Evolutionary conservation across 2,113 vertebrate species (phyloP).

Genomic region (Oriolus oriolus): DNA sequence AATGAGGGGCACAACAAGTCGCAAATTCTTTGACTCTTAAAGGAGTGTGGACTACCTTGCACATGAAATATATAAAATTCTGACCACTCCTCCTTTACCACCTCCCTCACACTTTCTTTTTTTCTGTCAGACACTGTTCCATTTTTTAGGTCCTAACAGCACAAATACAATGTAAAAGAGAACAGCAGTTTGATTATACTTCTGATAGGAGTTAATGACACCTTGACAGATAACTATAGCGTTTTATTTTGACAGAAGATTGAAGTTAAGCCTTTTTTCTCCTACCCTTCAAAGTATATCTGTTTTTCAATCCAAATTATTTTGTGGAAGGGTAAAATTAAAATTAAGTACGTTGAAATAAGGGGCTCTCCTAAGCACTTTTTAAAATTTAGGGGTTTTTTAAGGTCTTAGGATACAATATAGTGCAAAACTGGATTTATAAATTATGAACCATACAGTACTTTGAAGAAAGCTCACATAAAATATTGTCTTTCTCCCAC

Average conservation of each 20-base stretch:
- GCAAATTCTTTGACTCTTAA: not conserved
- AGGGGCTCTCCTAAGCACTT: not conserved
- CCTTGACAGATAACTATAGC: not conserved
- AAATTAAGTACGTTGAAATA: not conserved
- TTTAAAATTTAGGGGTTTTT: not conserved
- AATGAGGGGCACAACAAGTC: not conserved
- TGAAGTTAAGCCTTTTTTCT: not conserved
- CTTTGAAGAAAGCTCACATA: not conserved
- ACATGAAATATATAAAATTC: not conserved
- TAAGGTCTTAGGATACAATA: not conserved
- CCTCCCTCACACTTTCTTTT: not conserved
- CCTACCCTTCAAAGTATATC: not conserved
- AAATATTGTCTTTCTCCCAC: not conserved
- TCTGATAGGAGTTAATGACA: not conserved
- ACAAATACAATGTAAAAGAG: not conserved
- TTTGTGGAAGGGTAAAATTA: not conserved
- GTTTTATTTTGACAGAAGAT: not conserved
- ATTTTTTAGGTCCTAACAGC: not conserved
- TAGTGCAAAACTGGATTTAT: not conserved
- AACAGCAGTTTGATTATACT: not conserved
- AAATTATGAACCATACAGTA: not conserved
- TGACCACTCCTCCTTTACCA: not conserved
- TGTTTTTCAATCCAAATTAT: not conserved
- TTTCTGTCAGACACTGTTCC: not conserved
- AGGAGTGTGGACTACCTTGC: not conserved